Evolutionary conservation across 2,888 invertebrate genomes (phyloP).

Genomic region (Cinara cedri): DNA sequence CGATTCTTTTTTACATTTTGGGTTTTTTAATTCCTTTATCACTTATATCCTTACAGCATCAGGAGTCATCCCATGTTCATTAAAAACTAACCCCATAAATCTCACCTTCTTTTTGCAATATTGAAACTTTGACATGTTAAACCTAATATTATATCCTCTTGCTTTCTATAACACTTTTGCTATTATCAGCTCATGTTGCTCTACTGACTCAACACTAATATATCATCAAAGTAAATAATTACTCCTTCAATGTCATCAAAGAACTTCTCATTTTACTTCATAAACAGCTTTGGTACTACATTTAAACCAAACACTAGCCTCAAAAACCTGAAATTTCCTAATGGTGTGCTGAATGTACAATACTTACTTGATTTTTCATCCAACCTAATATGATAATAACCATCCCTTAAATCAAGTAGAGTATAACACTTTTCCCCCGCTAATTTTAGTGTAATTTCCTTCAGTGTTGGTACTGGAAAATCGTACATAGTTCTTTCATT

Average conservation of each 20-base stretch:
- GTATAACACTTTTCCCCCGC: conserved; percentile 55
- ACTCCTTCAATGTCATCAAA: conserved; percentile 20
- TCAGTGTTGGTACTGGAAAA: conserved; percentile 57
- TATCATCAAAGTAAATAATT: conserved; percentile 38
- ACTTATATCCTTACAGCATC: conserved; percentile 38
- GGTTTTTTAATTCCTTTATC: conserved; percentile 53
- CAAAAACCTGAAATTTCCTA: conserved; percentile 59
- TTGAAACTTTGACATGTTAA: conserved; percentile 57
- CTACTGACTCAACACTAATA: conserved; percentile 31
- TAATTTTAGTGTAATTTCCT: conserved; percentile 58
- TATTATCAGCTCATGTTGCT: conserved; percentile 57
- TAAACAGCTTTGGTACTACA: conserved; percentile 58
- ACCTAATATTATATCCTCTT: conserved; percentile 55
- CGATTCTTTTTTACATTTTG: conserved; percentile 56
- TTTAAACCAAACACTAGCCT: conserved; percentile 59
- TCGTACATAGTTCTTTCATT: conserved; percentile 58
- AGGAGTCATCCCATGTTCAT: conserved; percentile 33
- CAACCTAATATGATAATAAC: conserved; percentile 59
- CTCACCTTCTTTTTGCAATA: conserved; percentile 49
- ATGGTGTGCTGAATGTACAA: conserved; percentile 59
- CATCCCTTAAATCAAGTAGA: conserved; percentile 58
- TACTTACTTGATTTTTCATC: conserved; percentile 58
- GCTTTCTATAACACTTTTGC: conserved; percentile 57
- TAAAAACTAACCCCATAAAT: conserved; percentile 55
- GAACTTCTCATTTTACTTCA: background rate